phyloP scores from a whole-genome alignment of 1,140 invertebrate species.

The Saccostrea echinata region DNA sequence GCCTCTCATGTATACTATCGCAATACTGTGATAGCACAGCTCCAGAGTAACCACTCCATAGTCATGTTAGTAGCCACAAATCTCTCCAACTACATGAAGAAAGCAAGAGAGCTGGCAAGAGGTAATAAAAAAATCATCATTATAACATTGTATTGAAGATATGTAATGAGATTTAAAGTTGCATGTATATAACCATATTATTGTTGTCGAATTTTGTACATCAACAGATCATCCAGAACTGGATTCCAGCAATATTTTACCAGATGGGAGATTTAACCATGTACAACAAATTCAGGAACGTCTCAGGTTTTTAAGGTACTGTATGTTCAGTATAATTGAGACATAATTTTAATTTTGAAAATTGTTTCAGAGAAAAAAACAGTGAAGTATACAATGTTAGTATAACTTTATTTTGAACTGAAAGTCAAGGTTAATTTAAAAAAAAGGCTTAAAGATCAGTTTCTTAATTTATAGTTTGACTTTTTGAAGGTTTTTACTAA shows the following conservation, averaged over 20 bases:
- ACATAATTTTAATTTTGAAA: not conserved
- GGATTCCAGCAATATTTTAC: constrained; percentile 90
- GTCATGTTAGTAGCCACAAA: constrained; percentile 97
- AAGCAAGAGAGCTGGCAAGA: constrained; percentile 87
- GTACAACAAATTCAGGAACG: constrained; percentile 95
- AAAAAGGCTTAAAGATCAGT: not conserved
- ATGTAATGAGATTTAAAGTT: no score
- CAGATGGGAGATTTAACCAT: constrained; percentile 95
- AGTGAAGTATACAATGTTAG: not conserved
- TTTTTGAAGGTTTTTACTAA: constrained; percentile 79
- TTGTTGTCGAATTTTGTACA: constrained; percentile 30
- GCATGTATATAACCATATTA: not conserved
- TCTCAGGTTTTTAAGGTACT: constrained; percentile 95
- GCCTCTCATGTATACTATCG: constrained; percentile 81
- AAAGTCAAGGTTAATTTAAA: not conserved
- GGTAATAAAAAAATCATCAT: constrained; percentile 75
- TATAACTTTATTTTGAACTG: not conserved
- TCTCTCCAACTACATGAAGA: constrained; percentile 94
- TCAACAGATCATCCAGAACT: constrained; percentile 86
- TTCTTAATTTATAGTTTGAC: not conserved
- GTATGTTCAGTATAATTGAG: constrained; percentile 81
- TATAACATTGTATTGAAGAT: no score
- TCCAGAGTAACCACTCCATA: constrained; percentile 95
- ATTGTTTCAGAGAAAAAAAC: not conserved
- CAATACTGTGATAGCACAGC: constrained; percentile 92